Evolutionary conservation across 2,888 invertebrate species (phyloP).

Genomic region (Xylota sylvarum): DNA sequence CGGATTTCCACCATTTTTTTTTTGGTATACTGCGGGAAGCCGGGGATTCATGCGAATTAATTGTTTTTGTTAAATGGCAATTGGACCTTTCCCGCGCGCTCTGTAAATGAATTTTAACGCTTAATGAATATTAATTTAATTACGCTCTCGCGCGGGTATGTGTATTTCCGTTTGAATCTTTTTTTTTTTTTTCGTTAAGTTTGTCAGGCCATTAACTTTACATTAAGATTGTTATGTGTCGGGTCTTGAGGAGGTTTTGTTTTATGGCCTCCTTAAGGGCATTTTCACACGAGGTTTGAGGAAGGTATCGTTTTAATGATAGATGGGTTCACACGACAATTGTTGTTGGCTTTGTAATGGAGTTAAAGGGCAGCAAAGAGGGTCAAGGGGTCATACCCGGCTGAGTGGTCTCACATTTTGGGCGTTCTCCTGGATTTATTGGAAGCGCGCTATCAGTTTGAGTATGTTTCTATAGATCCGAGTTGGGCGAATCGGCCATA

Average conservation of each 20-base stretch:
- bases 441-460: too few relatives aligned
- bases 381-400: too few relatives aligned
- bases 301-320: background rate
- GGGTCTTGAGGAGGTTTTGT: background rate
- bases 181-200: background rate
- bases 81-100: conserved; percentile 30
- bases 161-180: conserved; percentile 30
- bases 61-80: conserved; percentile 51
- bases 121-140: conserved; percentile 46
- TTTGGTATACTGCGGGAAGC: background rate
- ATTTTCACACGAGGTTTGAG: background rate
- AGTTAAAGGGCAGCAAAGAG: too few relatives aligned
- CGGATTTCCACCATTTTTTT: conserved; percentile 69
- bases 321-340: too few relatives aligned
- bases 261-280: background rate
- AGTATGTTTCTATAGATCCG: too few relatives aligned
- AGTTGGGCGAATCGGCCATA: too few relatives aligned
- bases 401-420: too few relatives aligned
- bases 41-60: conserved; percentile 53
- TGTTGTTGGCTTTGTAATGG: too few relatives aligned
- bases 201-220: conserved; percentile 43
- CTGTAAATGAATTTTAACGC: conserved; percentile 38
- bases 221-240: conserved; percentile 12
- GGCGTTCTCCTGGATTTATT: too few relatives aligned
- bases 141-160: conserved; percentile 17